Base-by-base conservation (phyloP, 2,113 vertebrate species). In the Cebus imitator region DNA sequence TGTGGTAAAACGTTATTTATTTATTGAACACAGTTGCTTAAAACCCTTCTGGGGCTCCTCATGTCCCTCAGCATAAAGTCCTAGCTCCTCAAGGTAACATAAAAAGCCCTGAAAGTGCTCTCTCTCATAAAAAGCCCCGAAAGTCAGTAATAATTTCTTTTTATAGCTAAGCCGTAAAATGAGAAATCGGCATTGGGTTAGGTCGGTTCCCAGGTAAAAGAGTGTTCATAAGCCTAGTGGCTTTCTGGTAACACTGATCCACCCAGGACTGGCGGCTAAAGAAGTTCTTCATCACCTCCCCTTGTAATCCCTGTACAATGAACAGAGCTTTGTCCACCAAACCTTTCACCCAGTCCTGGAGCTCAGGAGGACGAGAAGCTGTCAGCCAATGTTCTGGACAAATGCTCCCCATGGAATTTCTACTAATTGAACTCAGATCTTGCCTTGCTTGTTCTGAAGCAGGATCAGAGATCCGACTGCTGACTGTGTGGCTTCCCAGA, bases 401-500 rank as follows among this genome's bases (percentile, higher is more conserved):
- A 83, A 91, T 52, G 25, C 16, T 92, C 76, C 64, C 87, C n/a
- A 1, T 16, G 43, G 90, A 93, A 94, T 83, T 70, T 94, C 84
- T 96, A 72, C 82, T 78, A 87, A 78, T 35, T 80, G 85, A 92
- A 94, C 78, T 92, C 68, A 20, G 81, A 84, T 72, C 87, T 40
- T 1, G 17, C 50, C 73, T 66, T 84, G 58, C 86, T 95, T 88
- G 23, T 57, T 89, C 94, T 91, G 94, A 97, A 95, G 55, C n/a
- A 48, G 61, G 76, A 91, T 95, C 95, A 95, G 92, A 97, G 84
- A 87, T 72, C 72, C 73, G 78, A 88, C 75, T 83, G 43, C 73
- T 94, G 73, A 61, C 43, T 94, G 27, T 76, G 89, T 81, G 94
- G 75, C 79, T 94, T 97, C 91, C 93, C 93, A 94, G 86, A 93